Base-by-base conservation (phyloP, 2,113 vertebrate genomes). In the Phaethon lepturus region DNA sequence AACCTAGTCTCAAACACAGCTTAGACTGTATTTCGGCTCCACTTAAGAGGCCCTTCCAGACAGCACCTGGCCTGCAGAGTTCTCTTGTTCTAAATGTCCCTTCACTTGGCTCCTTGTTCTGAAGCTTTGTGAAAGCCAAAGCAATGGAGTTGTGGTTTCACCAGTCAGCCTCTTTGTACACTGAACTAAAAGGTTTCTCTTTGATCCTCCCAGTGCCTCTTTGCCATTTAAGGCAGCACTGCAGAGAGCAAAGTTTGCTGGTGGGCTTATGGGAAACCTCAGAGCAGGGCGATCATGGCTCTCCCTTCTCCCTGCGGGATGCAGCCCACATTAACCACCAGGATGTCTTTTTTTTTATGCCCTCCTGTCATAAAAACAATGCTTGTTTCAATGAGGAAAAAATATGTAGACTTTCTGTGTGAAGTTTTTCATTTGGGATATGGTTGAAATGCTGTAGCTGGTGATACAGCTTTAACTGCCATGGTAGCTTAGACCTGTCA, bases 231-330 rank as follows among this genome's bases (percentile, higher is more conserved):
- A 62, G n/a, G 47, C 3, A 10, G 7, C 11, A 5, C 45, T 63
- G 72, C 19, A 14, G 28, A 24, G 20, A n/a, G 63, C 17, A 2
- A 23, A 24, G 42, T 23, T 47, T 66, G 71, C 79, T 24, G 23
- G 33, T 26, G 24, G 11, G 29, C 24, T 13, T 26, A 4, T 14
- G 35, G 72, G 47, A 47, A 31, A 44, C 11, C 29, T 42, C 7
- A 1, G 40, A 26, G 64, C 7, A 10, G 40, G 17, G 40, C 11
- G 5, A 17, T 33, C 4, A 2, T 25, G 24, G 29, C 9, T 53
- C 17, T 25, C 31, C 17, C 0, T 28, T 40, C 23, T 33, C 13
- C 29, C 42, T 31, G 13, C 2, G 0, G 29, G 10, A 24, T 17
- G 28, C 35, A 35, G 24, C 13, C 24, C 17, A 7, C 14, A 16